Evolutionary conservation across 2,888 invertebrate species (phyloP).

Genomic region (Drosophila fungiperda): DNA sequence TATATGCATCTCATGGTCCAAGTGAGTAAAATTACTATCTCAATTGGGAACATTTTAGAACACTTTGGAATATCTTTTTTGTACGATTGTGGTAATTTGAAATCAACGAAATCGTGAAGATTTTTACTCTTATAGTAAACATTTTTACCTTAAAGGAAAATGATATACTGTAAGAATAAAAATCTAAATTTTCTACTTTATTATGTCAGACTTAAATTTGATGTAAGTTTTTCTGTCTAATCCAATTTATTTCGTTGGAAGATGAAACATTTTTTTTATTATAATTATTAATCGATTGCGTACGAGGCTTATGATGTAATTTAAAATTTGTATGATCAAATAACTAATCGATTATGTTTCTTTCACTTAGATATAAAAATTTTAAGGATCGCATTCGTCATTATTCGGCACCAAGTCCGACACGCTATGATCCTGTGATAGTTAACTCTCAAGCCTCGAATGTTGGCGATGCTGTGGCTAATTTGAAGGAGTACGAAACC

Average conservation of each 20-base stretch:
- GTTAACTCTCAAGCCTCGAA: slow-evolving; percentile 85
- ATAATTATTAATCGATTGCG: too few species aligned
- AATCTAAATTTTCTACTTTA: too few species aligned
- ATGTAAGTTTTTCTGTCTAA: too few species aligned
- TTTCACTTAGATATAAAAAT: slow-evolving; percentile 90
- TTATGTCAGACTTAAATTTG: too few species aligned
- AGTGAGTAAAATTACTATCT: slow-evolving; percentile 86
- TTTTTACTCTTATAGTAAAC: background rate
- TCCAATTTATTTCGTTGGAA: too few species aligned
- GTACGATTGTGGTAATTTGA: background rate
- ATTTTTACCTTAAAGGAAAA: background rate
- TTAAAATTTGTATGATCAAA: background rate
- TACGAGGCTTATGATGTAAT: background rate
- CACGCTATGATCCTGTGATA: slow-evolving; percentile 90
- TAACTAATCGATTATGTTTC: background rate
- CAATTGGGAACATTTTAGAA: background rate
- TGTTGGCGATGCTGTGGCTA: slow-evolving; percentile 85
- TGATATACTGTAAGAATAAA: too few species aligned
- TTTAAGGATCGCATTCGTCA: slow-evolving; percentile 94
- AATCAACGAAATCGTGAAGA: background rate
- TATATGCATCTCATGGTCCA: slow-evolving; percentile 97
- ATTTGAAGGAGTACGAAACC: slow-evolving; percentile 97
- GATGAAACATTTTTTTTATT: too few species aligned
- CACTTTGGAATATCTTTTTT: background rate
- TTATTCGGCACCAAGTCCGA: slow-evolving; percentile 88